Percentiles rank a stretch among this genome's conserved stretches.
phyloP scores from a whole-genome alignment of 2,113 vertebrate species.

The Callochromis pleurospilus region DNA sequence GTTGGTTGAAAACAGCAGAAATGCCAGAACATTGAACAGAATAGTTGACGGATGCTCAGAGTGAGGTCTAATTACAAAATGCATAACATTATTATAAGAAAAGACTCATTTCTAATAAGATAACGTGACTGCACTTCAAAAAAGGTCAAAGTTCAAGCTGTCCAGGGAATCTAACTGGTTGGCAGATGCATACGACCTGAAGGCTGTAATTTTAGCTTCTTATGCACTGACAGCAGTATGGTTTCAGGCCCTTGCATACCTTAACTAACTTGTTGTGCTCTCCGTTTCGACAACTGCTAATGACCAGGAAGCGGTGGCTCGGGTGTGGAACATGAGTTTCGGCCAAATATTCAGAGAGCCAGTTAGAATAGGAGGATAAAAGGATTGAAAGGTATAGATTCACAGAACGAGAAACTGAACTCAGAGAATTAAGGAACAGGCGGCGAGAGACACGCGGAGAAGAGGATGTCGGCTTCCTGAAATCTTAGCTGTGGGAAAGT shows the following conservation, averaged over 20 bases:
- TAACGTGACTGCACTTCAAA: background rate
- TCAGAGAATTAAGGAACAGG: background rate
- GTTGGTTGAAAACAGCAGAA: background rate
- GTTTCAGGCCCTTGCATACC: background rate
- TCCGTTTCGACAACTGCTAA: background rate
- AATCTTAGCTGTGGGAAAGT: constrained; percentile 34
- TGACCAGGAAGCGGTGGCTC: background rate
- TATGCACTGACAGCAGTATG: background rate
- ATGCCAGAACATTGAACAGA: background rate
- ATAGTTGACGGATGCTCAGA: background rate
- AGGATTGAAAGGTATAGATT: background rate
- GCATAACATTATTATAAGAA: background rate
- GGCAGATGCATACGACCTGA: background rate
- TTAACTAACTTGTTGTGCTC: background rate
- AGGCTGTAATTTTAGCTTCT: background rate
- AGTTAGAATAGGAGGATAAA: background rate
- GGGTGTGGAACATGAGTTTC: constrained; percentile 15
- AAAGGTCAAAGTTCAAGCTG: background rate
- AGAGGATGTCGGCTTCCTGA: constrained; percentile 30
- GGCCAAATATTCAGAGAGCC: background rate
- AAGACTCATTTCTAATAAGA: background rate
- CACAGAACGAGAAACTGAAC: background rate
- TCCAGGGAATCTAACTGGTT: background rate
- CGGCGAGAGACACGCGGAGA: background rate
- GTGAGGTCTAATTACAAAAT: background rate